Evolutionary conservation across 2,888 invertebrate species (phyloP), one percentile per base, ranked within the genome.

Genomic region (Thumatha senex): DNA sequence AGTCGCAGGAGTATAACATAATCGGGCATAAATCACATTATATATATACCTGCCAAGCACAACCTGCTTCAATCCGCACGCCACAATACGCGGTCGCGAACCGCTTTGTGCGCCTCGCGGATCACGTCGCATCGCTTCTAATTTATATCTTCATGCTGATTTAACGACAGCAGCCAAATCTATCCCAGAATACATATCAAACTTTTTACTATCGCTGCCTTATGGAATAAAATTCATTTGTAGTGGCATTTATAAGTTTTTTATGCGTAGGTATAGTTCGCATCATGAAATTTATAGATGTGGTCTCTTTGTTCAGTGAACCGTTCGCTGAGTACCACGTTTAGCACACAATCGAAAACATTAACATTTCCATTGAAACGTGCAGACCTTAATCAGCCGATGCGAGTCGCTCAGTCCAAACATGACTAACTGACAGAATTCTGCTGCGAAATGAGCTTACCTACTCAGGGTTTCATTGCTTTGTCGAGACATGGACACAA

Each of bases 41-140:
- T 82, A 89, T 86, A 84, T 86, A 89, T 86, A 90, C 86, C 88
- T 89, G 89, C 79, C 89, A 84, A 71, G 63, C 82, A 71, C 88
- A 90, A 89, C 92, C 90, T 92, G 93, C 92, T 92, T 92, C 82
- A 78, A 84, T 89, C 84, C 86, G 86, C 85, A 77, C 82, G 77
- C 74, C 79, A 86, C 82, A 85, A 86, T 81, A 80, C 78, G 62
- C 59, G 71, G 35, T 38, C 45, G 44, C 73, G 76, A 73, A 65
- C 65, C 51, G 77, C 73, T 79, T 84, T 87, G 82, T 85, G 76
- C 74, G 77, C 72, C 59, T 77, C 76, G 78, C 78, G 61, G 72
- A 66, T 75, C 81, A 81, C 80, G 72, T 78, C 74, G 61, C 81
- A 70, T 78, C 74, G 61, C 71, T 71, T 67, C 76, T 87, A 87